Evolutionary conservation across 2,888 invertebrate genomes (phyloP).

Genomic region (Lithosia quadra): DNA sequence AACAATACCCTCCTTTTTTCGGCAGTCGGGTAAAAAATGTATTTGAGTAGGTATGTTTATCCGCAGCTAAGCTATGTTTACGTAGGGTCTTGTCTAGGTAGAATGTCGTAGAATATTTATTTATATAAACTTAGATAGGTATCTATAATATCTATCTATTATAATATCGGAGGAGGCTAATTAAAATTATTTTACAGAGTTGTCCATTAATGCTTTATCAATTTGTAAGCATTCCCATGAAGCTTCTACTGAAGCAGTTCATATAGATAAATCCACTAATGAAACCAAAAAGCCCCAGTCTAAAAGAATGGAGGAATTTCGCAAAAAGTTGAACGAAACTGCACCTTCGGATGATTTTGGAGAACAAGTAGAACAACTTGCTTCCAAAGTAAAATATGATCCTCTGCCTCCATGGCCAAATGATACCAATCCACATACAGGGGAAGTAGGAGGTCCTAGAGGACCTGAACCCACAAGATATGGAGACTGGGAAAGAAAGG

Average conservation of each 20-base stretch:
- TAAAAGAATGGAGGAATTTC: conserved; percentile 88
- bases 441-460: conserved; percentile 97
- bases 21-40: no score
- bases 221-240: conserved; percentile 57
- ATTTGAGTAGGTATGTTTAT: no score
- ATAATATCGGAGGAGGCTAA: background rate
- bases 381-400: conserved; percentile 91
- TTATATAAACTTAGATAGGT: no score
- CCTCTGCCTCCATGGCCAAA: conserved; percentile 95
- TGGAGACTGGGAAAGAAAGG: conserved; percentile 99
- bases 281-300: conserved; percentile 66
- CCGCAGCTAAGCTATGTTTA: no score
- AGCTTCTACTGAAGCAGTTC: conserved; percentile 48
- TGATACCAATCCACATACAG: conserved; percentile 96
- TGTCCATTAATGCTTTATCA: conserved; percentile 18
- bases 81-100: no score
- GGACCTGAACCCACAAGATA: conserved; percentile 99
- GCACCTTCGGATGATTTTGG: conserved; percentile 91
- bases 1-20: no score
- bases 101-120: no score
- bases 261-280: conserved; percentile 17
- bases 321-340: conserved; percentile 91
- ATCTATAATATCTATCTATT: no score
- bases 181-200: conserved; percentile 27
- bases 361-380: conserved; percentile 84